Evolutionary conservation across 2,797 vertebrate species (phyloP).

Genomic region (Falco columbarius): DNA sequence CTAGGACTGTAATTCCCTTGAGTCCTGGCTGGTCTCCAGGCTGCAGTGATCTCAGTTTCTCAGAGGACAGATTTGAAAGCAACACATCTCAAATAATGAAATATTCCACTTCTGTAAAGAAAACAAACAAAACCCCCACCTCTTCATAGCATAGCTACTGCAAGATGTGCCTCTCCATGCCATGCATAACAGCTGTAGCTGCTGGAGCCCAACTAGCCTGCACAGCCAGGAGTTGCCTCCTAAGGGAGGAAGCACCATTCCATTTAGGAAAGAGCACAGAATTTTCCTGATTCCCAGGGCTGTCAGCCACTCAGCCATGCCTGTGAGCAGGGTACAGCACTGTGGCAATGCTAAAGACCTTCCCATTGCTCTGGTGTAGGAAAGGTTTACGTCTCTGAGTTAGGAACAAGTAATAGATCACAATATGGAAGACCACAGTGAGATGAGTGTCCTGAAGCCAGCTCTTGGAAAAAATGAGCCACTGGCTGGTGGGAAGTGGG

Average conservation of each 20-base stretch:
- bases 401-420: background rate
- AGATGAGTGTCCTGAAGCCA: background rate
- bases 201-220: background rate
- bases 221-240: background rate
- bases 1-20: slow-evolving; percentile 3
- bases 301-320: background rate
- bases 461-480: background rate
- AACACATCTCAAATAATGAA: background rate
- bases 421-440: background rate
- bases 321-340: background rate
- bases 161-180: background rate
- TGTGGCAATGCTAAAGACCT: background rate
- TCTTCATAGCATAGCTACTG: background rate
- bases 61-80: background rate
- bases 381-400: background rate
- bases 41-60: slow-evolving; percentile 31
- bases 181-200: background rate
- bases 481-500: background rate
- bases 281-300: background rate
- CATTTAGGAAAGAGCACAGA: background rate
- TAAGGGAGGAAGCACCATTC: background rate
- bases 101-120: background rate
- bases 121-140: background rate
- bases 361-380: background rate
- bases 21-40: background rate